These are phyloP conservation scores for Nephotettix cincticeps DNA, from an alignment of 1,140 invertebrate species.

Conservation along the genomic window DNA sequence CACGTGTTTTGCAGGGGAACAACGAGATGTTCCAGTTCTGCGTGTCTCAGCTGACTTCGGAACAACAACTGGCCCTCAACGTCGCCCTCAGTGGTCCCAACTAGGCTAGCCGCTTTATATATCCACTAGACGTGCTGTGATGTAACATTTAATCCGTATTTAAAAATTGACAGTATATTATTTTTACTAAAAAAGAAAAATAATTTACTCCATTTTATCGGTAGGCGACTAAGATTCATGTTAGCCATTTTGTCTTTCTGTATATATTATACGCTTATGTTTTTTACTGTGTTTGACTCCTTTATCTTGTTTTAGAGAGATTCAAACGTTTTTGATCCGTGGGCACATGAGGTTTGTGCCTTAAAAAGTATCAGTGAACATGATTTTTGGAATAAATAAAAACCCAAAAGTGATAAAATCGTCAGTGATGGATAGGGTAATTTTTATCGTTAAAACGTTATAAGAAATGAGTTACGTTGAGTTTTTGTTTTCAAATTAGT, in stretches of 20 bases:
- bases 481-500: no score
- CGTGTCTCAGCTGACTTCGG: slow-evolving; percentile 67
- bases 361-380: no score
- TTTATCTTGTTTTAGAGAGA: background rate
- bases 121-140: slow-evolving; percentile 9
- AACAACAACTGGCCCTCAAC: slow-evolving; percentile 81
- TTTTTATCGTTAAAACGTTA: no score
- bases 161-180: background rate
- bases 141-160: slow-evolving; percentile 6
- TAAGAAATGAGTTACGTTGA: no score
- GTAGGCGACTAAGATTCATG: background rate
- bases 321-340: background rate
- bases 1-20: slow-evolving; percentile 60
- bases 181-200: background rate
- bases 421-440: no score
- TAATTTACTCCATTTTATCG: background rate
- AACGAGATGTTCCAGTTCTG: slow-evolving; percentile 81
- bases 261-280: background rate
- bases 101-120: background rate
- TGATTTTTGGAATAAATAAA: no score
- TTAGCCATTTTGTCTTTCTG: background rate
- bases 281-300: background rate
- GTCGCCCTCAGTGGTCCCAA: slow-evolving; percentile 50
- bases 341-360: no score
- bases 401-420: no score